phyloP scores from a whole-genome alignment of 2,113 vertebrate genomes.

The Pandion haliaetus region DNA sequence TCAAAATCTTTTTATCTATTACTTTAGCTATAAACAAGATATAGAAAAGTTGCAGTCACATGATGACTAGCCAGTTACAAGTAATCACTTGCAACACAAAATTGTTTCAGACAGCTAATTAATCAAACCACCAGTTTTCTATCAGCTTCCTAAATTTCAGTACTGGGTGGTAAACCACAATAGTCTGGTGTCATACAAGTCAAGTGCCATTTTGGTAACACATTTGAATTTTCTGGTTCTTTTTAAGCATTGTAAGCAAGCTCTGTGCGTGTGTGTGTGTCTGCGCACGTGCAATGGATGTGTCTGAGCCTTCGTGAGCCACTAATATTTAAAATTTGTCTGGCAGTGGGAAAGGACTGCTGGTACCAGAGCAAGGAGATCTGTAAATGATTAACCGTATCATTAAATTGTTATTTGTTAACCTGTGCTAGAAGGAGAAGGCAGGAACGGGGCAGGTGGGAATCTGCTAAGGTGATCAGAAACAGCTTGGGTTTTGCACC shows the following conservation, averaged over 20 bases:
- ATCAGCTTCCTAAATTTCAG: background rate
- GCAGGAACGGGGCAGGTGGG: background rate
- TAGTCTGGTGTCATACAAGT: background rate
- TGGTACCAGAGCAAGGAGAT: background rate
- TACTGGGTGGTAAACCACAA: background rate
- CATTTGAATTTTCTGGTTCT: background rate
- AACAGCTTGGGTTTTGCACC: background rate
- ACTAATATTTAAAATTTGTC: conserved; percentile 29
- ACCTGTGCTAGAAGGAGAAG: background rate
- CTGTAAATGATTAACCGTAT: conserved; percentile 77
- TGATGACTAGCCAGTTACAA: background rate
- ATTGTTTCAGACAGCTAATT: background rate
- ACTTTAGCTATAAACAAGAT: background rate
- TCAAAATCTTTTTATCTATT: background rate
- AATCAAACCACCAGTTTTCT: background rate
- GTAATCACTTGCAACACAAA: background rate
- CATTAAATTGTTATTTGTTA: conserved; percentile 67
- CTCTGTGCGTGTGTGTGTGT: no score
- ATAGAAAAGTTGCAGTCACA: background rate
- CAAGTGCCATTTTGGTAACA: background rate
- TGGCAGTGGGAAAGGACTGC: background rate
- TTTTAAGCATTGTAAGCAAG: background rate
- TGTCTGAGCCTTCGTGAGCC: background rate
- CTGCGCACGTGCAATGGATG: background rate
- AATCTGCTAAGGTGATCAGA: background rate